Base-by-base conservation (phyloP, 2,797 vertebrate genomes). In the Nasua narica region DNA sequence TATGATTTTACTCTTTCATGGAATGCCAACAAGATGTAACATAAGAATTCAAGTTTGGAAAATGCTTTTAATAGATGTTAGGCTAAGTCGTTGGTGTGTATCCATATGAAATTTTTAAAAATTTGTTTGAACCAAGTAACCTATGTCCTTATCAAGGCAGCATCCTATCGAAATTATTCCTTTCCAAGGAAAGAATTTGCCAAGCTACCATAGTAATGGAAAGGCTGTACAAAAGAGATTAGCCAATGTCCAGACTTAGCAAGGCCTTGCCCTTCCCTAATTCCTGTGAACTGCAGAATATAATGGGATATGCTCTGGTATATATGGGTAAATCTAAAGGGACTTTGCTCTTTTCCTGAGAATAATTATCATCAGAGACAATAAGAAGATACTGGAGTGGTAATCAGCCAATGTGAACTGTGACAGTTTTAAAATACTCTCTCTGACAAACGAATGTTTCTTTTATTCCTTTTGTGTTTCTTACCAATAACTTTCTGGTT, bases 181-280 rank as follows among this genome's bases (percentile, higher is more conserved):
- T 91, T 96, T 90, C 65, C 21, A 29, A 85, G 74, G 83, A 84
- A 81, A 74, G 56, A 76, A 54, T 52, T 58, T 96, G 52, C 77
- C 70, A 52, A 21, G 15, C 35, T 56, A 40, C 79, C 70, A 46
- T 27, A 76, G 62, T 70, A 72, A 90, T 21, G 12, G 2, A 25
- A 43, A 70, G 37, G 19, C 19, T 70, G 21, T 88, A n/a, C 27
- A 79, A 52, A 81, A 35, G 54, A 92, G 87, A 79, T 83, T 40
- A 77, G 62, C 60, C 56, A 7, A 2, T 10, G 27, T 27, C 54
- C 37, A 52, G 62, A 37, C 72, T 58, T 52, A 50, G 77, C 21
- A 16, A 37, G 25, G 70, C 12, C 35, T 14, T 14, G 21, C n/a
- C 12, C 50, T 12, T 83, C 13, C 12, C 50, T 35, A 7, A 35